Percentiles rank a stretch among this genome's conserved stretches.
These are phyloP conservation scores for Xenopus laevis DNA, from an alignment of 2,113 vertebrate genomes.

Conservation along the genomic window DNA sequence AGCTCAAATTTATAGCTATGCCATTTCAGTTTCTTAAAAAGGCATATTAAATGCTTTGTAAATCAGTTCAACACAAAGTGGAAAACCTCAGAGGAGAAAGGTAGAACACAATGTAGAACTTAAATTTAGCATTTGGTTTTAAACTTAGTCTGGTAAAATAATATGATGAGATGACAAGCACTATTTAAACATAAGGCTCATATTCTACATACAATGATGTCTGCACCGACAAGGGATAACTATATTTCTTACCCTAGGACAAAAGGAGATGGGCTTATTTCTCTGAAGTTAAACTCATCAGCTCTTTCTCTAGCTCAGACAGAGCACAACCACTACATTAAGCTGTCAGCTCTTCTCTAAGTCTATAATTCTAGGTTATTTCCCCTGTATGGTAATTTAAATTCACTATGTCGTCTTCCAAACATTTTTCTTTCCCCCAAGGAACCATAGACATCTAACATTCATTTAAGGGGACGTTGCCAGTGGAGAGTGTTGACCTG, in stretches of 20 bases:
- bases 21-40: no score
- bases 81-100: no score
- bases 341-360: constrained; percentile 38
- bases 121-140: not conserved
- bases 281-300: constrained; percentile 41
- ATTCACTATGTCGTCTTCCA: constrained; percentile 25
- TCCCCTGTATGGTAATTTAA: constrained; percentile 27
- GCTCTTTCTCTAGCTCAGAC: constrained; percentile 22
- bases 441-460: constrained; percentile 31
- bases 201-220: constrained; percentile 36
- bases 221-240: constrained; percentile 27
- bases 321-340: constrained; percentile 35
- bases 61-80: no score
- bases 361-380: constrained; percentile 33
- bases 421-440: constrained; percentile 16
- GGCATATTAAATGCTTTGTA: no score
- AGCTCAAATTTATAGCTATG: no score
- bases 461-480: constrained; percentile 37
- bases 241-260: constrained; percentile 21
- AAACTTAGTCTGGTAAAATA: not conserved
- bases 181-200: constrained; percentile 31
- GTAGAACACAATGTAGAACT: not conserved
- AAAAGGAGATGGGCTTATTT: constrained; percentile 28
- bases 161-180: constrained; percentile 20
- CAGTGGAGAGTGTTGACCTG: constrained; percentile 31